Conservation (phyloP, 2,797 vertebrate genomes). For the Pampus argenteus region DNA sequence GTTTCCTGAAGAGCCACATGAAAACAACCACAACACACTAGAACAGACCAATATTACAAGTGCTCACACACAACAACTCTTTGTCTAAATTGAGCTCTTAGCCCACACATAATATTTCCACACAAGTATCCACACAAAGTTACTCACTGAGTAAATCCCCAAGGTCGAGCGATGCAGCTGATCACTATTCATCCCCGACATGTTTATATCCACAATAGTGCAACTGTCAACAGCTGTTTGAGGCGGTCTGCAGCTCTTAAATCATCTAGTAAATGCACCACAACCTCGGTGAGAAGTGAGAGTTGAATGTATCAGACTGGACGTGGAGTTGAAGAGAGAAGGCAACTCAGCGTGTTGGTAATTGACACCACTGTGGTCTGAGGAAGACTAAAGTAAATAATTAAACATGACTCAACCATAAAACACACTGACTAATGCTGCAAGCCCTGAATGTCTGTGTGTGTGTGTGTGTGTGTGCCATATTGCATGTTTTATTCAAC, state of each 20-base stretch:
- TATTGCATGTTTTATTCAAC: slow-evolving; percentile 50
- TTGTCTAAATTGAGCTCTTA: slow-evolving; percentile 8
- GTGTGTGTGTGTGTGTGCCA: slow-evolving; percentile 18
- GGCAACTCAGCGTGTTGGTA: slow-evolving; percentile 51
- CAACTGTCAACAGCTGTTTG: slow-evolving; percentile 12
- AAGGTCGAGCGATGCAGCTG: slow-evolving; percentile 84
- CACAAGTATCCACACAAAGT: too few species aligned
- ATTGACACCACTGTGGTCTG: slow-evolving; percentile 62
- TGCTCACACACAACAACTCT: background rate
- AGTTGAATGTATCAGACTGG: slow-evolving; percentile 14
- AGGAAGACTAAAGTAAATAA: slow-evolving; percentile 82
- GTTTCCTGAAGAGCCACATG: background rate
- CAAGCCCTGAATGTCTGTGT: slow-evolving; percentile 46
- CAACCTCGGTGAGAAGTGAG: slow-evolving; percentile 2
- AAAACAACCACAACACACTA: slow-evolving; percentile 7
- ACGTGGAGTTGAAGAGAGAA: slow-evolving; percentile 32
- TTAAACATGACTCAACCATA: slow-evolving; percentile 89
- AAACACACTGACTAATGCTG: slow-evolving; percentile 71
- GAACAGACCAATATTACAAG: background rate
- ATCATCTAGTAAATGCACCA: slow-evolving; percentile 35
- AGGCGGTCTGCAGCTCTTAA: slow-evolving; percentile 17
- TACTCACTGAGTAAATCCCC: slow-evolving; percentile 83
- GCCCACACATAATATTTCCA: slow-evolving; percentile 6
- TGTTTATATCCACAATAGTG: slow-evolving; percentile 61
- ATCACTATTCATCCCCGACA: slow-evolving; percentile 77